Conservation (phyloP, 2,113 vertebrate species). For the Hippocampus barbouri region DNA sequence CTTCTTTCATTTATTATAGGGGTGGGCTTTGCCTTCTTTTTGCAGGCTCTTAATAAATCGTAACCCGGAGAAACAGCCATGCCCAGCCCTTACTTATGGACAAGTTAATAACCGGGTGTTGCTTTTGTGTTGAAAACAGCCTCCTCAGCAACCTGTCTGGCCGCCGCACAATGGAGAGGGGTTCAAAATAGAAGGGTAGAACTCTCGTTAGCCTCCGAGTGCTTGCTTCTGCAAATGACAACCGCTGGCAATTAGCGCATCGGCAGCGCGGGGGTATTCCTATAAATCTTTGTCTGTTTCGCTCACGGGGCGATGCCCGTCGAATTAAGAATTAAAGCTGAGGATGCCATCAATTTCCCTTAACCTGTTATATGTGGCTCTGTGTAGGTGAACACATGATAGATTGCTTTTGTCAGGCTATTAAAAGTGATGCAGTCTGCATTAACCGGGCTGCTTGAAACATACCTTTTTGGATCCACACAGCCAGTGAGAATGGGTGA, state of each 20-base stretch:
- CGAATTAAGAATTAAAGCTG: conserved; percentile 83
- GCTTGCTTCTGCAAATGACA: conserved; percentile 86
- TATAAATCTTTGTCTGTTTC: conserved; percentile 94
- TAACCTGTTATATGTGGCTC: conserved; percentile 87
- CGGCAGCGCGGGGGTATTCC: conserved; percentile 83
- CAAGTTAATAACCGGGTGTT: conserved; percentile 84
- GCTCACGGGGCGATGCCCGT: conserved; percentile 81
- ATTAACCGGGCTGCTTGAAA: conserved; percentile 74
- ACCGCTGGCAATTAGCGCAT: conserved; percentile 90
- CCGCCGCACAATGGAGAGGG: conserved; percentile 74
- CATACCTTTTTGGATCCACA: conserved; percentile 46
- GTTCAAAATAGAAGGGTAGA: conserved; percentile 66
- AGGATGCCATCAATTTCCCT: conserved; percentile 91
- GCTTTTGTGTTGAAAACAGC: conserved; percentile 77
- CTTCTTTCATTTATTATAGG: conserved; percentile 89
- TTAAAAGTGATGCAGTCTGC: conserved; percentile 80
- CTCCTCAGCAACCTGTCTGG: conserved; percentile 81
- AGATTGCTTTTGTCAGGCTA: conserved; percentile 91
- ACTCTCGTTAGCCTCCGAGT: conserved; percentile 87
- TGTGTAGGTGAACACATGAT: conserved; percentile 83
- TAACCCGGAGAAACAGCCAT: conserved; percentile 86
- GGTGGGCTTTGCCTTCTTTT: conserved; percentile 77
- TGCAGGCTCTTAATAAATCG: conserved; percentile 86
- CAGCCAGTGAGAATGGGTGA: conserved; percentile 7
- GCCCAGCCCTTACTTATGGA: conserved; percentile 88